A percentile compares a stretch with the other conserved stretches of the same genome.
These are phyloP conservation scores for Neodiprion fabricii DNA, from an alignment of 1,140 invertebrate genomes.

Conservation along the genomic window DNA sequence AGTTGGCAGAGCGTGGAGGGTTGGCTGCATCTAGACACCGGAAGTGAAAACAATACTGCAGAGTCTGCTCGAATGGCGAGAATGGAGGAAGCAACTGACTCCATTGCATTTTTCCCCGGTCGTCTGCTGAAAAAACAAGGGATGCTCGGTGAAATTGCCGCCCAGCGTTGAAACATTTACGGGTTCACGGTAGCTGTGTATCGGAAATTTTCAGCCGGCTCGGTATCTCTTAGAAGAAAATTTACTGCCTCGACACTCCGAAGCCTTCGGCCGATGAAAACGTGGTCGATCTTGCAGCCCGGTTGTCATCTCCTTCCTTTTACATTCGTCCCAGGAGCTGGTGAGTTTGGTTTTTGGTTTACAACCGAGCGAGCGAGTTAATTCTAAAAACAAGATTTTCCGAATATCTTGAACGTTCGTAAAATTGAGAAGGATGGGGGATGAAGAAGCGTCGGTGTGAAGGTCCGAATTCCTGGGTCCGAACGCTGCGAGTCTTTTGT, in stretches of 20 bases:
- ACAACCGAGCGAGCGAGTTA: neutral
- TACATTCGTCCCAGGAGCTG: too few species aligned
- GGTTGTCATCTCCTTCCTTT: too few species aligned
- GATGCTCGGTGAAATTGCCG: slow-evolving; percentile 1
- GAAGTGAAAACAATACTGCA: neutral
- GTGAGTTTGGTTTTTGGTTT: too few species aligned
- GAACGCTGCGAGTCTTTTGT: neutral
- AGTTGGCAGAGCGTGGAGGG: too few species aligned
- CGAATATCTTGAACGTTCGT: neutral
- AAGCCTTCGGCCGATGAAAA: neutral
- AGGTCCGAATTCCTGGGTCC: neutral
- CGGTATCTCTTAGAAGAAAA: neutral
- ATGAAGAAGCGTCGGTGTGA: neutral
- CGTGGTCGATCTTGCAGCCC: neutral
- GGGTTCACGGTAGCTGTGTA: neutral
- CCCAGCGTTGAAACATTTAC: neutral
- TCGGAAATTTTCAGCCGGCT: neutral
- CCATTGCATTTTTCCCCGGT: neutral
- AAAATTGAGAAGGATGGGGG: neutral
- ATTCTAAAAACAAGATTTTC: neutral
- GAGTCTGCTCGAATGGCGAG: neutral
- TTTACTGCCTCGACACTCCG: neutral
- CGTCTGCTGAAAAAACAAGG: neutral
- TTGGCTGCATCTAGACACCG: neutral
- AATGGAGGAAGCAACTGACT: too few species aligned